Base-by-base conservation (phyloP, 2,797 vertebrate genomes). In the Girardinus metallicus region DNA sequence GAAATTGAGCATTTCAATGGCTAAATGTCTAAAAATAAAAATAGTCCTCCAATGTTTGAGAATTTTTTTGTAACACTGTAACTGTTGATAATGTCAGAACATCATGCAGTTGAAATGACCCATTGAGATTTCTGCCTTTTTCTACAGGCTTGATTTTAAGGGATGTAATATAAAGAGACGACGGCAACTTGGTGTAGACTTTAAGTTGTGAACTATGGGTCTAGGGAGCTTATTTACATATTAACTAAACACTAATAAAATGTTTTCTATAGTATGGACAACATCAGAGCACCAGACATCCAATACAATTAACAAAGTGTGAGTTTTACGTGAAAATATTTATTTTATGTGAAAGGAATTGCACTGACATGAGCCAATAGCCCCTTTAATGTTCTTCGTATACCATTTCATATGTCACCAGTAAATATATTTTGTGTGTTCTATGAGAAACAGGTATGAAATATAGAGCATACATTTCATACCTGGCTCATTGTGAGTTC, bases 151-250 rank as follows among this genome's bases (percentile, higher is more conserved):
- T 86, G 83, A 92, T 93, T 94, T 92, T 80, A 94, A 93, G 88
- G 95, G 93, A 95, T 93, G 94, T 94, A 94, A 95, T 93, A 84
- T 84, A 88, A 83, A 94, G 83, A 89, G 80, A 88, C 78, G 88
- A 74, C 76, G 91, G 92, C 86, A 93, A 91, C 91, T 92, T 91
- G 86, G 90, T 90, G 85, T 89, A 92, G 88, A 89, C 86, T 88
- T 88, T 86, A 89, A 92, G 91, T 91, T 85, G 18, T 95, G 93
- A 95, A 91, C 93, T 90, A 88, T 91, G 82, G 86, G 89, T 93
- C 92, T 88, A 90, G 89, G 88, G 90, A 94, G 83, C 91, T 87
- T 71, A 89, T 95, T 94, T 94, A 93, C 86, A 88, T 92, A 92
- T 89, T 89, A 93, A 93, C 89, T 82, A 84, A 94, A 94, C 82